phyloP scores from a whole-genome alignment of 2,113 vertebrate species.

The Salminus brasiliensis region DNA sequence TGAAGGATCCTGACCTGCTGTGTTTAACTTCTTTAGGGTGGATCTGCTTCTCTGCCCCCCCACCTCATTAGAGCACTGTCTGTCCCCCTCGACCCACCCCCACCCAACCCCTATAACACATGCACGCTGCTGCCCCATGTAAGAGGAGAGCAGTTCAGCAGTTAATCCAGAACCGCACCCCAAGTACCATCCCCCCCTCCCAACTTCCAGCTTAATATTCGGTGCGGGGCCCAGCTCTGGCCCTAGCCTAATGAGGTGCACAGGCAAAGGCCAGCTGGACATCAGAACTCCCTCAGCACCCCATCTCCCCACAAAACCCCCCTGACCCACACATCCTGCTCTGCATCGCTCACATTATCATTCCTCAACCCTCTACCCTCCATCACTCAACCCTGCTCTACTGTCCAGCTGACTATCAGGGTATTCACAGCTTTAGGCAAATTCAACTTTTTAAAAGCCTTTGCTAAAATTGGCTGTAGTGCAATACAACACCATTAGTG shows the following conservation, averaged over 20 bases:
- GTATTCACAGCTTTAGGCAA: conserved; percentile 28
- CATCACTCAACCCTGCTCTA: conserved; percentile 51
- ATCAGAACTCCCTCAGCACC: conserved; percentile 63
- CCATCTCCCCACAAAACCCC: conserved; percentile 32
- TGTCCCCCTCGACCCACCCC: not conserved
- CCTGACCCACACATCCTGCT: conserved; percentile 55
- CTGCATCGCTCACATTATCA: conserved; percentile 63
- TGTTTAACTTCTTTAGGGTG: conserved; percentile 50
- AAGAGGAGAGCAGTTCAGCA: conserved; percentile 28
- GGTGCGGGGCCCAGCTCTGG: conserved; percentile 52
- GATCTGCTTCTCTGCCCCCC: conserved; percentile 48
- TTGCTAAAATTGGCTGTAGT: not conserved
- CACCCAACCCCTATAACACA: not conserved
- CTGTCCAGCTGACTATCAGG: conserved; percentile 41
- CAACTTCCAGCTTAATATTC: conserved; percentile 60
- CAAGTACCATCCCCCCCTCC: not conserved
- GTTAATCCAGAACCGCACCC: conserved; percentile 20
- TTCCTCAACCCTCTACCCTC: conserved; percentile 60
- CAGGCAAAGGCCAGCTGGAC: conserved; percentile 69
- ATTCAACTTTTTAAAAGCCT: not conserved
- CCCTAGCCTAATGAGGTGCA: conserved; percentile 67
- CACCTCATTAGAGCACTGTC: conserved; percentile 67
- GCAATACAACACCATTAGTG: no score
- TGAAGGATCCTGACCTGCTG: conserved; percentile 68
- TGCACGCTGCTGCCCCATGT: conserved; percentile 24